Evolutionary conservation across 37 sponge, comb jelly and placozoan species (phyloP).

Genomic region (Crambe crambe): DNA sequence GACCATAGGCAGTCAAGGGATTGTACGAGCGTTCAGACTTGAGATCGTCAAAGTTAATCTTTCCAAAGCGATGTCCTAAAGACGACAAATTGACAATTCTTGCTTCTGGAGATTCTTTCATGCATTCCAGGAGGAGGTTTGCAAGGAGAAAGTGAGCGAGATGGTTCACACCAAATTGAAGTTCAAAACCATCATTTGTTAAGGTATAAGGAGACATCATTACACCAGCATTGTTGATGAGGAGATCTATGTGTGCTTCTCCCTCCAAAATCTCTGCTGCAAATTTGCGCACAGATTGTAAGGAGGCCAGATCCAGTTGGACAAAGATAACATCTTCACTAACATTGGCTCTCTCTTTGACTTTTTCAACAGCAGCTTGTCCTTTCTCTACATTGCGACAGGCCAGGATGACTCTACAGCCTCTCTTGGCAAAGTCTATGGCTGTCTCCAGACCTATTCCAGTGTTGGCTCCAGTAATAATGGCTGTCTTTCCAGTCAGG

Average conservation of each 20-base stretch:
- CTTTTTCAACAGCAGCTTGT: slow-evolving; percentile 55
- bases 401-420: slow-evolving; percentile 83
- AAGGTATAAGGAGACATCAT: background rate
- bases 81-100: slow-evolving; percentile 77
- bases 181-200: slow-evolving; percentile 87
- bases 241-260: slow-evolving; percentile 73
- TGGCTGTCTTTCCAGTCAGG: slow-evolving; percentile 80
- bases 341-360: slow-evolving; percentile 27
- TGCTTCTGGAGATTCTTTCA: slow-evolving; percentile 71
- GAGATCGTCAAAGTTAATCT: slow-evolving; percentile 50
- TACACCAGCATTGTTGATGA: slow-evolving; percentile 93
- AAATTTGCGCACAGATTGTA: slow-evolving; percentile 74
- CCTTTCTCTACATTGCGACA: slow-evolving; percentile 78
- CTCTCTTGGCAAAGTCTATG: slow-evolving; percentile 75
- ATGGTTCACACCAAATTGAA: slow-evolving; percentile 88
- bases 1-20: slow-evolving; percentile 38
- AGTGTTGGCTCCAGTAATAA: slow-evolving; percentile 89
- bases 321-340: slow-evolving; percentile 56
- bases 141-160: slow-evolving; percentile 92
- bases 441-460: slow-evolving; percentile 92
- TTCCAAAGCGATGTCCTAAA: slow-evolving; percentile 32
- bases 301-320: slow-evolving; percentile 78
- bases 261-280: slow-evolving; percentile 38
- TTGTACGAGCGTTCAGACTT: slow-evolving; percentile 14
- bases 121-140: slow-evolving; percentile 71